phyloP scores from a whole-genome alignment of 2,113 vertebrate genomes.

The Shinisaurus crocodilurus region DNA sequence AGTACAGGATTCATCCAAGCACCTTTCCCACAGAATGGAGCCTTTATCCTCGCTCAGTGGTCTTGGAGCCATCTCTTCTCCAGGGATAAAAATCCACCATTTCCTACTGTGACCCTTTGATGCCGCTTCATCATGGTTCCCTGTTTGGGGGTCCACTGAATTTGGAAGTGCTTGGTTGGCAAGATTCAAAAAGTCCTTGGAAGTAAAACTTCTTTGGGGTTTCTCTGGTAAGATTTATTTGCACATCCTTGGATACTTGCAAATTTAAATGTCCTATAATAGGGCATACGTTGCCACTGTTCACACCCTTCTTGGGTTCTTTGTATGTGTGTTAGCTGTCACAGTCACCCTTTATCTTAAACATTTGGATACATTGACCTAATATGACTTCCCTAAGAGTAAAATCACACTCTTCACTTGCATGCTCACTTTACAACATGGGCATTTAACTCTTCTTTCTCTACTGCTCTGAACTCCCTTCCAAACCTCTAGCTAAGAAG shows the following conservation, averaged over 20 bases:
- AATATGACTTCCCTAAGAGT: neutral
- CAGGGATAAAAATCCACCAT: neutral
- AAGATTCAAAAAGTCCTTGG: neutral
- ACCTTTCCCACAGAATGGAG: neutral
- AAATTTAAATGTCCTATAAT: neutral
- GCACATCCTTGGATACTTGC: neutral
- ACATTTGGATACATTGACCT: neutral
- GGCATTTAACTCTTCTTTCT: neutral
- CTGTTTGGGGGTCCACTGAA: neutral
- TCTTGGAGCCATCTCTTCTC: neutral
- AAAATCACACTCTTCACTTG: neutral
- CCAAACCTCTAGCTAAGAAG: too few relatives aligned
- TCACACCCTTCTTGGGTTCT: neutral
- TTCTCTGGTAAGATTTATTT: neutral
- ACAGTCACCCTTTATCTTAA: too few relatives aligned
- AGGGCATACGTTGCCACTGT: too few relatives aligned
- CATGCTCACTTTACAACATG: neutral
- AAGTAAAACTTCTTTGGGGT: neutral
- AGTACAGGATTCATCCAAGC: neutral
- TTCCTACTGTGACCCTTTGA: neutral
- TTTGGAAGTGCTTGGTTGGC: neutral
- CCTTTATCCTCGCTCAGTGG: neutral
- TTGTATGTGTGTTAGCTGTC: neutral
- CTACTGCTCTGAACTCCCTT: neutral
- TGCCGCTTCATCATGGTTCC: neutral